A percentile compares a stretch with the other conserved stretches of the same genome.
Evolutionary conservation across 2,797 vertebrate species (phyloP).

Genomic region (Sebastes trivittatus): DNA sequence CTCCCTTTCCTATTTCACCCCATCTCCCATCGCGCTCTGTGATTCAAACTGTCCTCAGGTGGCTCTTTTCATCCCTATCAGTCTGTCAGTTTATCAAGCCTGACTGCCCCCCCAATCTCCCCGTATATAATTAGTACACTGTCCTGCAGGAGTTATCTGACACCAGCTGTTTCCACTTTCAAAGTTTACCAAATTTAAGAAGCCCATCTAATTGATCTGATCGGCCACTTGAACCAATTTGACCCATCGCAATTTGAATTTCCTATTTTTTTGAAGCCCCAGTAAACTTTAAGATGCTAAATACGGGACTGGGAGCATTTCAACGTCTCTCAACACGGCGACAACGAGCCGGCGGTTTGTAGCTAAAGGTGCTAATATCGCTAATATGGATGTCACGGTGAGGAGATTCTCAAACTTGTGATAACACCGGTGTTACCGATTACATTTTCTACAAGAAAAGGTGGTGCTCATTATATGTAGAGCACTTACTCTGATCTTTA

Average conservation of each 20-base stretch:
- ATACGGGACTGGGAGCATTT: too few relatives aligned
- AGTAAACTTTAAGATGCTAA: too few relatives aligned
- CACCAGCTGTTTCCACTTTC: slow-evolving; percentile 13
- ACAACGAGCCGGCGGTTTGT: too few relatives aligned
- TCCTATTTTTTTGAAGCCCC: not conserved
- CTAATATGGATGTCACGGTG: too few relatives aligned
- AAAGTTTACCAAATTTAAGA: slow-evolving; percentile 5
- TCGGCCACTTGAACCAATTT: not conserved
- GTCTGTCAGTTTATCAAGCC: slow-evolving; percentile 43
- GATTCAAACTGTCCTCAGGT: slow-evolving; percentile 51
- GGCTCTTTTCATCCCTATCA: slow-evolving; percentile 48
- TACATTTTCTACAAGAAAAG: too few relatives aligned
- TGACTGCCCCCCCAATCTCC: slow-evolving; percentile 8
- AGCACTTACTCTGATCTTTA: too few relatives aligned
- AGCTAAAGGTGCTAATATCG: too few relatives aligned
- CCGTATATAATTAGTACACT: slow-evolving; percentile 40
- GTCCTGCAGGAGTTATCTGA: slow-evolving; percentile 22
- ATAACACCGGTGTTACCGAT: too few relatives aligned
- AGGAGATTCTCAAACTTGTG: too few relatives aligned
- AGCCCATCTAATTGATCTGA: not conserved
- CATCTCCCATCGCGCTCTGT: slow-evolving; percentile 15
- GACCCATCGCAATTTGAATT: not conserved
- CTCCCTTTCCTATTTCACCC: not conserved
- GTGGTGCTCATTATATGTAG: too few relatives aligned
- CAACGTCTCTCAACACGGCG: too few relatives aligned